Conservation (phyloP, 2,888 invertebrate genomes). For the Caenorhabditis auriculariae region DNA sequence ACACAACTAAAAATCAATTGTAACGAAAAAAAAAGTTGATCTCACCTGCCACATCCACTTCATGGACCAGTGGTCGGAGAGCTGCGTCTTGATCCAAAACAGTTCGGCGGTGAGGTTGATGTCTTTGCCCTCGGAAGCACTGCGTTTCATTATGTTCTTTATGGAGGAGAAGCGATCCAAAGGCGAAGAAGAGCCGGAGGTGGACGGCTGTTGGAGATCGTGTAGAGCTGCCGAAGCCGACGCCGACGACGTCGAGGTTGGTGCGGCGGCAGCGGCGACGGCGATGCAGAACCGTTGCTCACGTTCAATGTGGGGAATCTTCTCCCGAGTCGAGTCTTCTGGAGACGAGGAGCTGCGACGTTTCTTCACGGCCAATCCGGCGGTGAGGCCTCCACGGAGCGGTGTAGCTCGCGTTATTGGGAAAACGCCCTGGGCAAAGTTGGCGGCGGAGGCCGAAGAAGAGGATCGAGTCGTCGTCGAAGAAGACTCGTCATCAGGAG, state of each 20-base stretch:
- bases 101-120: constrained; percentile 50
- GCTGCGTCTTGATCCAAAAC: constrained; percentile 52
- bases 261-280: background rate
- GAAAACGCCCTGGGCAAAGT: constrained; percentile 21
- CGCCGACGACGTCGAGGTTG: background rate
- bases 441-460: background rate
- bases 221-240: constrained; percentile 10
- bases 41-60: constrained; percentile 49
- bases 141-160: background rate
- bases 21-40: constrained; percentile 1
- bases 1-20: too few species aligned
- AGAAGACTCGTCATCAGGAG: constrained; percentile 1
- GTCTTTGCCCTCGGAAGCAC: constrained; percentile 17
- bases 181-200: constrained; percentile 1
- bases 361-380: constrained; percentile 35
- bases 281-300: constrained; percentile 7
- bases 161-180: constrained; percentile 2
- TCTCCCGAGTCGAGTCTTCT: constrained; percentile 27
- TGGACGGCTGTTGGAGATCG: background rate
- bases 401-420: constrained; percentile 10
- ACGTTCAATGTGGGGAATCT: constrained; percentile 29
- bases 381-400: constrained; percentile 8
- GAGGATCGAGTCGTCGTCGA: constrained; percentile 5
- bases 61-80: constrained; percentile 48
- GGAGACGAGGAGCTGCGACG: constrained; percentile 35